Base-by-base conservation (phyloP, 2,797 vertebrate species). In the Nannoperca australis region DNA sequence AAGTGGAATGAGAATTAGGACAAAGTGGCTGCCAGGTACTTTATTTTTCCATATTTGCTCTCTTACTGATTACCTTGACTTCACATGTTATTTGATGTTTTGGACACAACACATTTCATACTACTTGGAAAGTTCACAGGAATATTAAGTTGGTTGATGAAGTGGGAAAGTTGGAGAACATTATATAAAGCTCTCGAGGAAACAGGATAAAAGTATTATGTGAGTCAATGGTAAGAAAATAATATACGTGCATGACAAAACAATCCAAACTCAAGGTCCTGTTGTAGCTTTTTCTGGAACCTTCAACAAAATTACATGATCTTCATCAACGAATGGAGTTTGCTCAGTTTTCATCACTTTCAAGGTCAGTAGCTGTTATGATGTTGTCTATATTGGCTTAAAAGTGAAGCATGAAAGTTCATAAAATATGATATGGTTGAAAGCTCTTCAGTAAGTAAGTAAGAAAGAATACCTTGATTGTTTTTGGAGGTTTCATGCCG, bases 1-100 rank as follows among this genome's bases (percentile, higher is more conserved):
- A 18, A 73, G 54, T 38, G 24, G 36, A 85, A 53, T 17, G 56
- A 76, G 76, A 80, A 61, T 1, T 4, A 59, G n/a, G 53, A 67
- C 70, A 79, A 80, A 70, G 59, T 36, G 53, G 53, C 61, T 45
- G 49, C 53, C 24, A 30, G 47, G 27, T 17, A 42, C 50, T 74
- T 68, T 68, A 51, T 54, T 76, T 65, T 61, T 58, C 53, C 27
- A 47, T 30, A 14, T 79, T 67, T 71, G 49, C 1, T 63, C 32
- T 40, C 12, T 38, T n/a, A 36, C 49, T 8, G 49, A 17, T 42
- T 10, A 17, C 49, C 13, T 34, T 73, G 5, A 55, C 45, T 47
- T 62, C 20, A 34, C 55, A 60, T 22, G 36, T 2, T 24, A 8
- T 47, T 49, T 15, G 13, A 59, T 24, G 30, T 14, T 7, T 14